A percentile compares a stretch with the other conserved stretches of the same genome.
phyloP scores from a whole-genome alignment of 2,888 invertebrate species.

The Watsonalla binaria region DNA sequence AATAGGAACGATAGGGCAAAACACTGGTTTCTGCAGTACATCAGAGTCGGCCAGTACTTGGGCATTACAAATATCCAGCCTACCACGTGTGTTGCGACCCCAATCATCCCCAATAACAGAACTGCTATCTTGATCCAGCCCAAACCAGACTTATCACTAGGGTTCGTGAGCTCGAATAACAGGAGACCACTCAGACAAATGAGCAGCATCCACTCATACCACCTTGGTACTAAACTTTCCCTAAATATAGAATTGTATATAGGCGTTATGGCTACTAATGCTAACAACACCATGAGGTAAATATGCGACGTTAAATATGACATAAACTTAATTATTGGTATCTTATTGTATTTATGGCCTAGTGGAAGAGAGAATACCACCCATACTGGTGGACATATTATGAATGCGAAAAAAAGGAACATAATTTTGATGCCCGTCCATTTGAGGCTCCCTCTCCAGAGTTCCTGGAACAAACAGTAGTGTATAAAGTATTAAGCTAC shows the following conservation, averaged over 20 bases:
- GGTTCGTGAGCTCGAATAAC: slow-evolving; percentile 97
- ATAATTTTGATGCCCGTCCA: slow-evolving; percentile 98
- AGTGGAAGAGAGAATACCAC: slow-evolving; percentile 95
- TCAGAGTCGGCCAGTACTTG: slow-evolving; percentile 89
- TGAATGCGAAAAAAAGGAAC: slow-evolving; percentile 93
- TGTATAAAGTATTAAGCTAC: slow-evolving; percentile 1
- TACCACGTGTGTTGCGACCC: slow-evolving; percentile 92
- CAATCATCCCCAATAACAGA: slow-evolving; percentile 91
- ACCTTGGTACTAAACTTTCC: slow-evolving; percentile 89
- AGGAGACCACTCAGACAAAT: slow-evolving; percentile 97
- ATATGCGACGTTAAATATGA: slow-evolving; percentile 99
- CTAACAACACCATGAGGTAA: slow-evolving; percentile 95
- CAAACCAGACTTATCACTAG: slow-evolving; percentile 97
- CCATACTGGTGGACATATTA: slow-evolving; percentile 98
- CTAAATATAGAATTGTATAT: slow-evolving; percentile 89
- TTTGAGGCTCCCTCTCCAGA: slow-evolving; percentile 97
- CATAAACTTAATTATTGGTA: slow-evolving; percentile 99
- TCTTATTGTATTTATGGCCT: slow-evolving; percentile 97
- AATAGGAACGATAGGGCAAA: slow-evolving; percentile 96
- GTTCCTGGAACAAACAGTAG: slow-evolving; percentile 82
- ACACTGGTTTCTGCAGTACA: slow-evolving; percentile 98
- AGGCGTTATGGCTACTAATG: slow-evolving; percentile 93
- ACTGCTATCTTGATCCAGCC: slow-evolving; percentile 96
- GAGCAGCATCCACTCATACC: slow-evolving; percentile 97
- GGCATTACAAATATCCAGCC: slow-evolving; percentile 84